Conservation (phyloP, 2,113 vertebrate genomes). For the Acanthisitta chloris region DNA sequence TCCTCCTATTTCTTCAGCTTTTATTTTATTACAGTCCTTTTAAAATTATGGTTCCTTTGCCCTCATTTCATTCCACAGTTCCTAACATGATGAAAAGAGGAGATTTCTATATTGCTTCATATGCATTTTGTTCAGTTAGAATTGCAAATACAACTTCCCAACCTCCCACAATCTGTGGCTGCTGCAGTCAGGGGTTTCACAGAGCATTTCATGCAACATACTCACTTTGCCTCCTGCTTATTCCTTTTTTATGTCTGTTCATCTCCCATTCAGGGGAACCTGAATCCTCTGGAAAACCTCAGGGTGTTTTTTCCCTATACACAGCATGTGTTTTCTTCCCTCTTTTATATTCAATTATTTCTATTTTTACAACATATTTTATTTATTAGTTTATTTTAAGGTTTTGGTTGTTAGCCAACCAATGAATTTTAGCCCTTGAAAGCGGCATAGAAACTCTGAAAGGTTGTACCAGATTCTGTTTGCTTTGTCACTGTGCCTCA, state of each 20-base stretch:
- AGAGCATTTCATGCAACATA: background rate
- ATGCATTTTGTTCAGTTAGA: background rate
- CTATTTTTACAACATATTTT: background rate
- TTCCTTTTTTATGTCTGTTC: background rate
- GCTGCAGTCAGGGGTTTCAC: background rate
- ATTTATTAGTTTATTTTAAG: background rate
- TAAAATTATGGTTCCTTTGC: background rate
- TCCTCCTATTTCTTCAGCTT: background rate
- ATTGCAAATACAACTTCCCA: conserved; percentile 30
- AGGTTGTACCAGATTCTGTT: background rate
- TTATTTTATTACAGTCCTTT: background rate
- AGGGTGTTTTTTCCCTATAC: background rate
- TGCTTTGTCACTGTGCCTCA: background rate
- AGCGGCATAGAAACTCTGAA: background rate
- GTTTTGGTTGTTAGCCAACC: background rate
- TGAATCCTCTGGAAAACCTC: background rate
- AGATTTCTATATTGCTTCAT: background rate
- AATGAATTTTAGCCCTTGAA: background rate
- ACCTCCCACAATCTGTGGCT: background rate
- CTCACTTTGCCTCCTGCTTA: background rate
- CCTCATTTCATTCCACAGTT: background rate
- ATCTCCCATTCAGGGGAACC: background rate
- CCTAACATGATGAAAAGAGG: background rate
- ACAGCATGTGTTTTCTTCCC: background rate
- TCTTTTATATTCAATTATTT: background rate